Conservation (phyloP, 2,888 invertebrate species). For the Xylota segnis region DNA sequence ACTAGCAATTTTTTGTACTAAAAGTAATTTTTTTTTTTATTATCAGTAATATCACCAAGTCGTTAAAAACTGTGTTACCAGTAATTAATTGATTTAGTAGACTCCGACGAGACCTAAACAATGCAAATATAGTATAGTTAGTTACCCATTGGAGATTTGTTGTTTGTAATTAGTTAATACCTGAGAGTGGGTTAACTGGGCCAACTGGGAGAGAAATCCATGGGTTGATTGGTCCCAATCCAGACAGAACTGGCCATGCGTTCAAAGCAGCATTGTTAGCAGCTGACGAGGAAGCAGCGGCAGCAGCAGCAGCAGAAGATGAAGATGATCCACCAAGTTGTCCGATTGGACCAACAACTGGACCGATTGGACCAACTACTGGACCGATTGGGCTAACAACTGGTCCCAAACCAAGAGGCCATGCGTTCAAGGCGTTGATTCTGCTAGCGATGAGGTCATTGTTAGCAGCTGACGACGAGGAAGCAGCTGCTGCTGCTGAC, state of each 20-base stretch:
- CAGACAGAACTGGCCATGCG: not conserved
- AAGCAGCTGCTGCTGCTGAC: slow-evolving; percentile 38
- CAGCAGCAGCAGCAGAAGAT: not conserved
- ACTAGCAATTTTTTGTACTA: slow-evolving; percentile 42
- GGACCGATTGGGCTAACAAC: not conserved
- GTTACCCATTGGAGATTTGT: not conserved
- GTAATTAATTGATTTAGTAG: slow-evolving; percentile 30
- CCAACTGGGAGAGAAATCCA: not conserved
- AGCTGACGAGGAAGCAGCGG: not conserved
- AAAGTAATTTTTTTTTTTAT: slow-evolving; percentile 55
- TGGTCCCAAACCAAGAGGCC: not conserved
- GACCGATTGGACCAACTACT: slow-evolving; percentile 9
- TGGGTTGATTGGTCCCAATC: slow-evolving; percentile 8
- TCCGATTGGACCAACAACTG: not conserved
- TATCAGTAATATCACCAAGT: slow-evolving; percentile 72
- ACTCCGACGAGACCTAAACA: slow-evolving; percentile 13
- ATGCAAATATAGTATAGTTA: slow-evolving; percentile 12
- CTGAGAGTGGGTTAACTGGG: slow-evolving; percentile 23
- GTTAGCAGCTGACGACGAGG: slow-evolving; percentile 34
- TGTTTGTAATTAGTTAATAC: slow-evolving; percentile 24
- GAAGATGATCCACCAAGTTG: not conserved
- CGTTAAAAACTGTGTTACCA: slow-evolving; percentile 48
- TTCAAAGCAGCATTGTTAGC: not conserved
- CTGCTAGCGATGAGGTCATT: slow-evolving; percentile 10
- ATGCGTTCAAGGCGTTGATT: not conserved